phyloP scores from a whole-genome alignment of 2,113 vertebrate species.

The Herpetotheres cachinnans region DNA sequence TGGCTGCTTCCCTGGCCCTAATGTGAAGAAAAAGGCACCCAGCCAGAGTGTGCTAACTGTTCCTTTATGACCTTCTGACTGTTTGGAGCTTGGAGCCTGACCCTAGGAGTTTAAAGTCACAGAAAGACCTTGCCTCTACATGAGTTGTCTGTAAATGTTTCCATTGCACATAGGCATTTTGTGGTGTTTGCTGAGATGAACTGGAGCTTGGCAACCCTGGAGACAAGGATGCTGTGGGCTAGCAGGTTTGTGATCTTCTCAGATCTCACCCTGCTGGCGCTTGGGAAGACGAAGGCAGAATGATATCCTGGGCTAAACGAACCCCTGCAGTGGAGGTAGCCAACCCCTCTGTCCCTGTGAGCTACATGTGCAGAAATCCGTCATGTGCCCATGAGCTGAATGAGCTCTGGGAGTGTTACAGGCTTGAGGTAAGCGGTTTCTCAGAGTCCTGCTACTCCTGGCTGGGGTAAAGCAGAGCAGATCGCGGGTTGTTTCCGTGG shows the following conservation, averaged over 20 bases:
- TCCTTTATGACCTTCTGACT: not conserved
- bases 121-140: not conserved
- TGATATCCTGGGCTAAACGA: not conserved
- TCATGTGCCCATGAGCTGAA: not conserved
- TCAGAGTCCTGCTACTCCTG: not conserved
- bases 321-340: not conserved
- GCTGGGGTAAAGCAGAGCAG: not conserved
- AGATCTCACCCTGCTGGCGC: not conserved
- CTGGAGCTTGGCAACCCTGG: not conserved
- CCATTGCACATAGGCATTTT: not conserved
- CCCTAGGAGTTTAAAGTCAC: not conserved
- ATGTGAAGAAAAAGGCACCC: not conserved
- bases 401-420: not conserved
- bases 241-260: not conserved
- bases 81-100: not conserved
- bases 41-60: not conserved
- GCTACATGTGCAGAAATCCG: not conserved
- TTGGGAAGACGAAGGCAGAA: not conserved
- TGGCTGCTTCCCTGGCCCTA: not conserved
- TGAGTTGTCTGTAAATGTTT: not conserved
- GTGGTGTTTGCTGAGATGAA: not conserved
- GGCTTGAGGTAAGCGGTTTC: not conserved
- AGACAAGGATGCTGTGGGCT: not conserved
- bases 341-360: not conserved
- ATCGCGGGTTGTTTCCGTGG: accelerated